Base-by-base conservation (phyloP, 2,888 invertebrate genomes). In the Pyrochroa serraticornis region DNA sequence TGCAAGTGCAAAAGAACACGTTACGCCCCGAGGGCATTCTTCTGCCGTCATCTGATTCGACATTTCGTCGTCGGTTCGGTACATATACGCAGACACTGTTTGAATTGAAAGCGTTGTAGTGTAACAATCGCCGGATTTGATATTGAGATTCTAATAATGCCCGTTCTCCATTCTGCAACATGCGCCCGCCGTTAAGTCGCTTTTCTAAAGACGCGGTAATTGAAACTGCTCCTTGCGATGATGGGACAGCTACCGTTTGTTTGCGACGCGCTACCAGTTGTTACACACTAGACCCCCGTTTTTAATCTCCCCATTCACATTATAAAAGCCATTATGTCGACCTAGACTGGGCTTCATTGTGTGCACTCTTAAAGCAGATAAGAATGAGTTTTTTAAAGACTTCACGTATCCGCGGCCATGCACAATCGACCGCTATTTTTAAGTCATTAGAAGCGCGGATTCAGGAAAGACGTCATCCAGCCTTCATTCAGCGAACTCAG, bases 71-170 rank as follows among this genome's bases (percentile, higher is more conserved):
- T 22, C 22, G 22, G 5, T 5, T 22, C 2, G 3, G 22, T 5
- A 5, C 5, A 22, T 5, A 5, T 5, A 3, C 22, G 22, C 22
- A 22, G 22, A 22, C 22, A 22, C 22, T 5, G 22, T 22, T 5
- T 22, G 22, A 5, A 22, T 22, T 22, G 22, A 22, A 22, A 22
- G 22, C 22, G 22, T 22, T 22, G 22, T 22, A 22, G 22, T 35
- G 10, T 35, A 75, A 77, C 77, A 77, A 77, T 77, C 67, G 74
- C 65, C 71, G 77, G 77, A 77, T 78, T 77, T 75, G 69, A 72
- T 74, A 77, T 76, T 74, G 72, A 75, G 68, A 72, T 74, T 73
- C 70, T 73, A 75, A 41, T 77, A 77, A 77, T 78, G 70, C 77
- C 69, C 65, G 67, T 63, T 64, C 69, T 71, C 74, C 68, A 76